Evolutionary conservation across 2,888 invertebrate genomes (phyloP), one percentile per base, ranked within the genome.

Genomic region (Kryphioiulus occultus): DNA sequence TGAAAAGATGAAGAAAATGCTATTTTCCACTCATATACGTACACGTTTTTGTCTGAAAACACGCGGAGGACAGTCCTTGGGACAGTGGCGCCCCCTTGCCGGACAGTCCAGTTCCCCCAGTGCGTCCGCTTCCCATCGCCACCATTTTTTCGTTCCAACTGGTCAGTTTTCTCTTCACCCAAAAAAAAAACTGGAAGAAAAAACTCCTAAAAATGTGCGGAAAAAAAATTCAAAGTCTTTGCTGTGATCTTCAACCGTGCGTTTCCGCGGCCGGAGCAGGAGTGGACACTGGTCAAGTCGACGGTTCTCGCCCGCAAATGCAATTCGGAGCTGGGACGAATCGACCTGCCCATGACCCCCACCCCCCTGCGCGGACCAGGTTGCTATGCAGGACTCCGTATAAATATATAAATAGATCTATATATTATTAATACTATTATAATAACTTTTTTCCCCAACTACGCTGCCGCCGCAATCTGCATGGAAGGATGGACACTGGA

Each of bases 221-320:
- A 19, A 30, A 78, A 26, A 78, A 22, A 68, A 30, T 78, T 78
- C 78, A 78, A 78, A 78, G 78, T 78, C 78, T 78, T 78, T 78
- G 78, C 78, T 78, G 78, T 78, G 78, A 78, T 78, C 78, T 78
- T 78, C 78, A 78, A 78, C 78, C 78, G 78, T 78, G 17, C 78
- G 78, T 78, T 30, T 30, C 78, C 78, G 78, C 78, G 78, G 26
- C 15, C 78, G 26, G 26, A 22, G 30, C 22, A 26, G 53, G 53
- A 53, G 53, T 53, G 53, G 53, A 53, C 53, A 12, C 5, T 53
- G 53, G 53, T 53, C 53, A 68, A 59, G 26, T 26, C 78, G 78
- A 12, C 3, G 12, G 15, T 15, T 30, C 78, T 30, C 17, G 44
- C 30, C 78, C 15, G 15, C 22, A 68, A 68, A 78, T 78, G 78